A percentile compares a stretch with the other conserved stretches of the same genome.
These are phyloP conservation scores for Actinemys pallida DNA, from an alignment of 2,113 vertebrate species.

Conservation along the genomic window DNA sequence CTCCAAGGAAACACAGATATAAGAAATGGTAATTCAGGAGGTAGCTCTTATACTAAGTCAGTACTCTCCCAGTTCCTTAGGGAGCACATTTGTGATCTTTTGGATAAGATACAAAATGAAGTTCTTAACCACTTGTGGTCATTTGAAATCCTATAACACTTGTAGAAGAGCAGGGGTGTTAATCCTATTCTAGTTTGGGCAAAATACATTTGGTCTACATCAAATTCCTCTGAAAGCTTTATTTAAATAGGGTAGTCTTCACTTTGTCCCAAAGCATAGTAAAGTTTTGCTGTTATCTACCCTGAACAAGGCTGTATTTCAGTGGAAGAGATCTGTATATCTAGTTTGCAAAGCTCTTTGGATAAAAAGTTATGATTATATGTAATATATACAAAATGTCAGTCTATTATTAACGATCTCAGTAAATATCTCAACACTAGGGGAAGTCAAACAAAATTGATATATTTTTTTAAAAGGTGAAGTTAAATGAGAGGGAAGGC, in stretches of 20 bases:
- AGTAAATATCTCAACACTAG: not conserved
- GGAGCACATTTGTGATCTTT: not conserved
- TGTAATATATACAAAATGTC: not conserved
- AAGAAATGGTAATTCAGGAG: not conserved
- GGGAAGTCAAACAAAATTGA: not conserved
- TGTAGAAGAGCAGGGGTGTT: not conserved
- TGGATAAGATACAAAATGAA: not conserved
- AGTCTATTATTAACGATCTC: not conserved
- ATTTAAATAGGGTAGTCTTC: not conserved
- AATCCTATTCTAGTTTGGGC: not conserved
- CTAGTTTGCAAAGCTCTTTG: not conserved
- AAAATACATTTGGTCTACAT: not conserved
- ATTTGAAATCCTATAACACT: not conserved
- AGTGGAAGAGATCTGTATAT: not conserved
- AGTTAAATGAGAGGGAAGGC: not conserved
- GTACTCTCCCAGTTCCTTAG: not conserved
- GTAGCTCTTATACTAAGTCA: not conserved
- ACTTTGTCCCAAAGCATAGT: not conserved
- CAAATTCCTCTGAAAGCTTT: not conserved
- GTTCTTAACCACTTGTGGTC: not conserved
- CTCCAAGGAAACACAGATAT: not conserved
- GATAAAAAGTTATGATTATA: not conserved
- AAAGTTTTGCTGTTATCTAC: not conserved
- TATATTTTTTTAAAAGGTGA: not conserved
- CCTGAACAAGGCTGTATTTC: not conserved